Base-by-base conservation (phyloP, 2,113 vertebrate species). In the Alectura lathami region DNA sequence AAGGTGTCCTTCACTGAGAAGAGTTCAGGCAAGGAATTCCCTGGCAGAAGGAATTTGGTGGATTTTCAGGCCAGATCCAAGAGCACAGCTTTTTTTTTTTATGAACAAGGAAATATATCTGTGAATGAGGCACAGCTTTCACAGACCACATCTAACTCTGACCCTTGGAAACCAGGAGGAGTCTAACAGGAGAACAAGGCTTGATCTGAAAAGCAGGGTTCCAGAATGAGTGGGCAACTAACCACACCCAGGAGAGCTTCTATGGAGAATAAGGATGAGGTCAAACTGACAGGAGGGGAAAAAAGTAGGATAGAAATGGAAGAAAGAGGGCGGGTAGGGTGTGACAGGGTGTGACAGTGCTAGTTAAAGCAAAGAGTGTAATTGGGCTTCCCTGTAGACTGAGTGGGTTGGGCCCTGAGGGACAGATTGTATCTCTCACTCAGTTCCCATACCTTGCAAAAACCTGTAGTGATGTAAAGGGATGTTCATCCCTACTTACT, bases 321-420 rank as follows among this genome's bases (percentile, higher is more conserved):
- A 54, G 80, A 70, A 92, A 69, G 50, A 0, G 2, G 63, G 89
- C 0, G 40, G 83, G 77, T 66, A 96, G 86, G 92, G 91, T 1
- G 89, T 80, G 93, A 50, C 36, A 38, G 89, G 91, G 94, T 77
- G 92, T 69, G 76, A 63, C 87, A 56, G 53, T 2, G 29, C 79
- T 91, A 38, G 18, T 91, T 89, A 93, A 54, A 81, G 72, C 76
- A 11, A 54, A 48, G 34, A 84, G 72, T 3, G 10, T 93, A 94
- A 95, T 66, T 88, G 86, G 57, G 88, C 43, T 95, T n/a, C 93
- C 84, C 51, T 36, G 72, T 23, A 86, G 91, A 88, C 73, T 53
- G 90, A 90, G 90, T 95, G 86, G 86, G 94, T 87, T 86, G 90
- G 91, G 66, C 74, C 92, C 93, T 4, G 53, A 86, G 92, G 95